Evolutionary conservation across 2,888 invertebrate species (phyloP).

Genomic region (Epinotia brunnichana): DNA sequence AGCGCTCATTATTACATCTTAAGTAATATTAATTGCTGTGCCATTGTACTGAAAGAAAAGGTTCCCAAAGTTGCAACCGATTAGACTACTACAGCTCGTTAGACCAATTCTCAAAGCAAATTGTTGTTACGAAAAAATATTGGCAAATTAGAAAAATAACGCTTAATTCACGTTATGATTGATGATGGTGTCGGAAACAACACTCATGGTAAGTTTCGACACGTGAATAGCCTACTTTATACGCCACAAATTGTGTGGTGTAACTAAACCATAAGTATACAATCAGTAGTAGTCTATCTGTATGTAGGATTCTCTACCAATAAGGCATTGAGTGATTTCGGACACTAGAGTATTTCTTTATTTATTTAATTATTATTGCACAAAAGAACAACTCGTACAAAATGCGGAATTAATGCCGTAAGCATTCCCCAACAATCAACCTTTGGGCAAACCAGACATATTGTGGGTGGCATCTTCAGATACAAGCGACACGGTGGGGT

Average conservation of each 20-base stretch:
- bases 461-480: too few relatives aligned
- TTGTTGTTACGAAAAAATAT: conserved; percentile 68
- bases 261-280: not conserved
- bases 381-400: too few relatives aligned
- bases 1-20: conserved; percentile 70
- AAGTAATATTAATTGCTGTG: conserved; percentile 78
- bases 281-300: too few relatives aligned
- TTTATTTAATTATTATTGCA: not conserved
- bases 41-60: conserved; percentile 70
- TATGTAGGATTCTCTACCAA: too few relatives aligned
- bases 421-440: too few relatives aligned
- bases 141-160: conserved; percentile 60
- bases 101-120: conserved; percentile 61
- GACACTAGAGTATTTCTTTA: too few relatives aligned
- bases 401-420: too few relatives aligned
- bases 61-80: conserved; percentile 67
- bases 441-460: too few relatives aligned
- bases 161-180: conserved; percentile 52
- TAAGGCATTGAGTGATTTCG: too few relatives aligned
- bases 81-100: conserved; percentile 66
- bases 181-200: conserved; percentile 49
- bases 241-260: conserved; percentile 8
- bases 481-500: too few relatives aligned
- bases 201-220: conserved; percentile 32
- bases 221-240: conserved; percentile 18